Base-by-base conservation (phyloP, 2,888 invertebrate genomes). In the Cordilura impudica region DNA sequence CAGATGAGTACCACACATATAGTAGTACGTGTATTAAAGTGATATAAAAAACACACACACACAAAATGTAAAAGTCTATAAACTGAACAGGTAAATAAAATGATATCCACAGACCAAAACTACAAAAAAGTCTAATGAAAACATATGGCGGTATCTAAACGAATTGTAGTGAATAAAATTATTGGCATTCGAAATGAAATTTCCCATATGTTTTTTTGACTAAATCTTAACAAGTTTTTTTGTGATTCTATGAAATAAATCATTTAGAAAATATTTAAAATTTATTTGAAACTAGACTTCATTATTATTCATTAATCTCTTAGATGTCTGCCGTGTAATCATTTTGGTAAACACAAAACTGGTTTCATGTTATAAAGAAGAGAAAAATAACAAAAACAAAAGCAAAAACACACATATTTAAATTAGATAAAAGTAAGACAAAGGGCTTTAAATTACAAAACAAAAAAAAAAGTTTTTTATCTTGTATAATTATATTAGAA, bases 1-100 rank as follows among this genome's bases (percentile, higher is more conserved):
- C 58, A 61, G 14, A 39, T 65, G 45, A 49, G 69, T 63, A 65
- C 47, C 35, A 26, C 19, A 35, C 14, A 51, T 39, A 51, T 16
- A 18, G 21, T 18, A 18, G 19, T 31, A 2, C n/a, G n/a, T n/a
- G n/a, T n/a, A n/a, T n/a, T n/a, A 39, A 39, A n/a, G n/a, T 4
- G 31, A 31, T 7, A 31, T 8, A 39, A 39, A 31, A 31, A 12
- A 31, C 12, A n/a, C n/a, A n/a, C 31, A 31, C 29, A 29, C 10
- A 35, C 12, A 35, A 29, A 29, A 29, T 29, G 6, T 29, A 29
- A 58, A 21, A n/a, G 19, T 19, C 2, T 12, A 43, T 14, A n/a
- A 3, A 49, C 29, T 29, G 49, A 12, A n/a, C 63, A 51, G 49
- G 49, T 63, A 51, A 63, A 35, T 21, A 63, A 63, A 49, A 35